Base-by-base conservation (phyloP, 2,888 invertebrate genomes). In the Diogma glabrata region DNA sequence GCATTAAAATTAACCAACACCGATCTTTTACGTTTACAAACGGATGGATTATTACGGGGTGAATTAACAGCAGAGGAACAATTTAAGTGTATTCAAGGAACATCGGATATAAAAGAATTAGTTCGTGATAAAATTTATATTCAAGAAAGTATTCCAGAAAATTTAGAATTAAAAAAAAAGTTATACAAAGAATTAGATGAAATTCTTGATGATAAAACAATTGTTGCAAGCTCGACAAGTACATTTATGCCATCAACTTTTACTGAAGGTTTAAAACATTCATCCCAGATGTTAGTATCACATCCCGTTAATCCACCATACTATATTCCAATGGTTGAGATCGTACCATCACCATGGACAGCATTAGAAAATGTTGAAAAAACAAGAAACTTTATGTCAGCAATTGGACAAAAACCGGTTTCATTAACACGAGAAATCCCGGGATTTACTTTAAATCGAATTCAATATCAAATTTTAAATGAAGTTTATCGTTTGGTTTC, bases 261-360 rank as follows among this genome's bases (percentile, higher is more conserved):
- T 62, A 87, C 89, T 19, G 85, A 86, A 55, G 77, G 81, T 36
- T 68, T 97, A 53, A 82, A 80, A 59, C 85, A 95, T 64, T 75
- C 72, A 55, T 67, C 73, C 23, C 79, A 79, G 67, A 78, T 66
- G 14, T 52, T 69, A 20, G 89, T 94, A 12, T 87, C 89, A 0
- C 95, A 96, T 71, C 96, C 95, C 69, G 90, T 94, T 3, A 96
- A 96, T 68, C 96, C 96, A 5, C 96, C 96, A 0, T 95, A 95
- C 67, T 95, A 92, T 66, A 90, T 94, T 20, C 93, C 94, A 0
- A 72, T 96, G 45, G 91, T 94, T 1, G 96, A 97, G 73, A 75
- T 97, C 12, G 89, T 95, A 0, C 95, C 95, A 0, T 89, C 94
- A 0, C 89, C 92, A 4, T 94, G 92, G 91, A 96, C 96, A 0